A percentile compares a stretch with the other conserved stretches of the same genome.
Evolutionary conservation across 1,140 invertebrate species (phyloP).

Genomic region (Callitettix versicolor): DNA sequence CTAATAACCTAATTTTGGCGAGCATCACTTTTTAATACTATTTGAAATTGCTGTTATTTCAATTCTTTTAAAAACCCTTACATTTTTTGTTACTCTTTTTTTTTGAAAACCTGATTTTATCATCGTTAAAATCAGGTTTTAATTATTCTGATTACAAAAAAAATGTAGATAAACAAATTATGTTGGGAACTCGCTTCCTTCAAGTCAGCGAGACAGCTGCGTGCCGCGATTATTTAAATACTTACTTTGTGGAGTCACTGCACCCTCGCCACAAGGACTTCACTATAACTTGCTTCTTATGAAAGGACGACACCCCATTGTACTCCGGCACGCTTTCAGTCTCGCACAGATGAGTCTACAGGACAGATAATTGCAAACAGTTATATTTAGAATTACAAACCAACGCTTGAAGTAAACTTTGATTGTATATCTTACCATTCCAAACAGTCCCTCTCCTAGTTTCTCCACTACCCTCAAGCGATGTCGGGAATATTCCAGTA

Average conservation of each 20-base stretch:
- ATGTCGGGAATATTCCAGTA: conserved; percentile 68
- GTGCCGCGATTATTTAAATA: no score
- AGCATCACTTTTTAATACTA: no score
- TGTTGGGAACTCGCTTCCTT: no score
- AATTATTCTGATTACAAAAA: no score
- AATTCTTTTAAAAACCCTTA: no score
- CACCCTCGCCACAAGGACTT: conserved; percentile 60
- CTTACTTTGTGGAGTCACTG: conserved; percentile 52
- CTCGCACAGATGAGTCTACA: conserved; percentile 61
- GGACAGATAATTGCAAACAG: conserved; percentile 18
- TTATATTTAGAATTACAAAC: not conserved
- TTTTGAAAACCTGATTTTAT: no score
- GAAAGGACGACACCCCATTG: conserved; percentile 43
- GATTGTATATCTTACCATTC: conserved; percentile 52
- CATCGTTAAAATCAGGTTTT: no score
- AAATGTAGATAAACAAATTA: no score
- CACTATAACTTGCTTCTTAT: conserved; percentile 57
- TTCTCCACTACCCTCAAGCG: conserved; percentile 73
- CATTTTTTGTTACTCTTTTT: no score
- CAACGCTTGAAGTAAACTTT: not conserved
- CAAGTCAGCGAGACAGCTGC: no score
- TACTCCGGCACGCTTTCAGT: conserved; percentile 57
- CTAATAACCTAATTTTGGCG: no score
- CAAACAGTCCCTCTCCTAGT: conserved; percentile 78
- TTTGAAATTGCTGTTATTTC: no score